These are phyloP conservation scores for Dipus sagitta DNA, from an alignment of 2,797 vertebrate species.

Conservation along the genomic window DNA sequence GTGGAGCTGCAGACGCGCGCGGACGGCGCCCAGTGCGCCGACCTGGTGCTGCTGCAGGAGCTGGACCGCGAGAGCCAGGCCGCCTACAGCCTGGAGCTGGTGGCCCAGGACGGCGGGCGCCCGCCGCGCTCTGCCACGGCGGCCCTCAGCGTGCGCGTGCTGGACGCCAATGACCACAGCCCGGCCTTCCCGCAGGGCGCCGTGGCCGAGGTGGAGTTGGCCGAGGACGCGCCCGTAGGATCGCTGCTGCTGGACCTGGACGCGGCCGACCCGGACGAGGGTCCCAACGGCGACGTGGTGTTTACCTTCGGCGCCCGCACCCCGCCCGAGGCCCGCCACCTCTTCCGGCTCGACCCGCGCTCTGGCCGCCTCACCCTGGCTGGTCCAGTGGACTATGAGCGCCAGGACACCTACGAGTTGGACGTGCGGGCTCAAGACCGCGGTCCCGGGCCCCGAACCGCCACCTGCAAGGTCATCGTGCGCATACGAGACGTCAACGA, in stretches of 20 bases:
- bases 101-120: conserved; percentile 93
- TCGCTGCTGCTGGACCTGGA: conserved; percentile 88
- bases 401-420: conserved; percentile 94
- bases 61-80: conserved; percentile 95
- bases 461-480: conserved; percentile 94
- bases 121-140: conserved; percentile 91
- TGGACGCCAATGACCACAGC: conserved; percentile 97
- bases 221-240: conserved; percentile 93
- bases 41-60: conserved; percentile 95
- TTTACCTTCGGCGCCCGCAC: conserved; percentile 93
- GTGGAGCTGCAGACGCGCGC: conserved; percentile 96
- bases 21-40: conserved; percentile 96
- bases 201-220: conserved; percentile 90
- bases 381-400: conserved; percentile 94
- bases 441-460: conserved; percentile 91
- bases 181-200: conserved; percentile 93
- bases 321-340: conserved; percentile 89
- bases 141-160: conserved; percentile 93
- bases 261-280: conserved; percentile 89
- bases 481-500: conserved; percentile 96
- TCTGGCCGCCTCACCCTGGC: conserved; percentile 91
- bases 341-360: conserved; percentile 88
- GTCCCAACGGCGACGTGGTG: conserved; percentile 89
- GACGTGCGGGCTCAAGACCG: conserved; percentile 96
- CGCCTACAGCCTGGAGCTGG: conserved; percentile 92